Percentiles rank a stretch among this genome's conserved stretches.
Conservation (phyloP, 2,888 invertebrate species). For the Drosophila neutralis region DNA sequence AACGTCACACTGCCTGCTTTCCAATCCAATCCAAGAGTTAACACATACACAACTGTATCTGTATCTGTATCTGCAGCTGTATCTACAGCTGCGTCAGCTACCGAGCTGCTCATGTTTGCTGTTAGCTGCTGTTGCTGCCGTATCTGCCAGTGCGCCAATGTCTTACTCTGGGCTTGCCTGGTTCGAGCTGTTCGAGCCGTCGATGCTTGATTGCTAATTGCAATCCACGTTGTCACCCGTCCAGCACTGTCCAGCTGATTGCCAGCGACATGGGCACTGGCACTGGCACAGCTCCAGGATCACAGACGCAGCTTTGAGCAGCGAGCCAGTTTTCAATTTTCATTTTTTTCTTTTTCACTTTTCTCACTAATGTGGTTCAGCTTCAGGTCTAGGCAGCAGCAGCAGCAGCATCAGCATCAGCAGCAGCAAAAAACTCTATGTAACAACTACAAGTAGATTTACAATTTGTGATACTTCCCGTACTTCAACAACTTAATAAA, state of each 20-base stretch:
- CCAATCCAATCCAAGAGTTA: constrained; percentile 40
- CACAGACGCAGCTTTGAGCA: constrained; percentile 29
- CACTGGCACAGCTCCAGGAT: constrained; percentile 20
- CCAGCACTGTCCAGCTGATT: constrained; percentile 54
- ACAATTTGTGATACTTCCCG: constrained; percentile 78
- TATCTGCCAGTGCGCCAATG: constrained; percentile 45
- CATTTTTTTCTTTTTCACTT: constrained; percentile 29
- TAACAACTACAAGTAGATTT: constrained; percentile 68
- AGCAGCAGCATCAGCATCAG: constrained; percentile 2
- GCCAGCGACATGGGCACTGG: constrained; percentile 49
- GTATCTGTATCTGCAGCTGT: constrained; percentile 37
- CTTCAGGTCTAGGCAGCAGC: constrained; percentile 6
- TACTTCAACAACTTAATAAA: constrained; percentile 79
- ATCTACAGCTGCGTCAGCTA: constrained; percentile 51
- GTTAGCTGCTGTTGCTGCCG: constrained; percentile 25
- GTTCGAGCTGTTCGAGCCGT: constrained; percentile 29
- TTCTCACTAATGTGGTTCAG: constrained; percentile 35
- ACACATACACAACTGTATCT: constrained; percentile 53
- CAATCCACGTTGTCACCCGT: constrained; percentile 55
- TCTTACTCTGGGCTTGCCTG: constrained; percentile 49
- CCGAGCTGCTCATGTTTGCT: constrained; percentile 61
- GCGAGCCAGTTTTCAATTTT: constrained; percentile 42
- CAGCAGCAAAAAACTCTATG: constrained; percentile 17
- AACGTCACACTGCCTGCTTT: constrained; percentile 34
- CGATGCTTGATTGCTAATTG: constrained; percentile 79